A percentile compares a stretch with the other conserved stretches of the same genome.
Conservation (phyloP, 2,113 vertebrate genomes). For the Genyomyrus donnyi region DNA sequence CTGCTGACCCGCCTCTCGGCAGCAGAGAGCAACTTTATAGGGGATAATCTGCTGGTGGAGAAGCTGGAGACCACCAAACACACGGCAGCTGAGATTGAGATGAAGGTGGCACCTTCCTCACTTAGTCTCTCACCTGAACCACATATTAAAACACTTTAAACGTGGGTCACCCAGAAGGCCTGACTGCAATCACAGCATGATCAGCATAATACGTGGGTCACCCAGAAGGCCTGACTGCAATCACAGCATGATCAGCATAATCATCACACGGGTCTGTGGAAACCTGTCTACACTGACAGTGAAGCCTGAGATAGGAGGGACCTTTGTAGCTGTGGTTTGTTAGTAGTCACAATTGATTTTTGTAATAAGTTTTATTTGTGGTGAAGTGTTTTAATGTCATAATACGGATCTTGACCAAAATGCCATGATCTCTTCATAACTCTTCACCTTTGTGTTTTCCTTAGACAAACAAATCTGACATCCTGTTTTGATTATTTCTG, state of each 20-base stretch:
- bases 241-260: neutral
- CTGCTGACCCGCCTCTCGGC: constrained; percentile 59
- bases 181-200: too few relatives aligned
- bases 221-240: neutral
- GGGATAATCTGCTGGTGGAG: constrained; percentile 60
- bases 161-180: too few relatives aligned
- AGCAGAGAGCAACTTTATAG: constrained; percentile 64
- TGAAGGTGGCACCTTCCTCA: constrained; percentile 49
- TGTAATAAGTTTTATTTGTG: neutral
- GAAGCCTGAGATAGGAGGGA: neutral
- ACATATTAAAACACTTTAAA: neutral
- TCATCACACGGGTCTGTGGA: neutral
- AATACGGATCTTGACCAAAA: neutral
- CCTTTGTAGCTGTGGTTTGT: neutral
- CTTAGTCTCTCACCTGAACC: neutral
- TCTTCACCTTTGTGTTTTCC: neutral
- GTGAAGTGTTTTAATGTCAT: neutral
- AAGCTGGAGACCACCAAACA: constrained; percentile 71
- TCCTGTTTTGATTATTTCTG: neutral
- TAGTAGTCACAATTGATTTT: neutral
- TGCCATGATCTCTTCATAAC: neutral
- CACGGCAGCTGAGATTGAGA: constrained; percentile 64
- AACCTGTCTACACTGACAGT: neutral
- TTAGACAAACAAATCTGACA: neutral
- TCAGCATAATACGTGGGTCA: too few relatives aligned